Evolutionary conservation across 2,113 vertebrate species (phyloP).

Genomic region (Sapajus apella): DNA sequence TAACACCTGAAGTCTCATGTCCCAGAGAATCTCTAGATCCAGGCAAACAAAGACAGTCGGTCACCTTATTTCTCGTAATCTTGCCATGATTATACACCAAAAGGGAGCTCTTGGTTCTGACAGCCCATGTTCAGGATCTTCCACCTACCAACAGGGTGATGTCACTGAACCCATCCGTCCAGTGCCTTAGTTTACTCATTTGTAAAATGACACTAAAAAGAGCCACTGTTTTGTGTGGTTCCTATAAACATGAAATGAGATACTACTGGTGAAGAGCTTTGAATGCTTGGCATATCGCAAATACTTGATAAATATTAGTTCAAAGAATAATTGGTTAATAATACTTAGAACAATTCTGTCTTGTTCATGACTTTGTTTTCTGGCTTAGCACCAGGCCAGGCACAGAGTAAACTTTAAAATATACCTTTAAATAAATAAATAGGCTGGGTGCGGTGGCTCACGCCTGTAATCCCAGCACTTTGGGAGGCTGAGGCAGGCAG

Average conservation of each 20-base stretch:
- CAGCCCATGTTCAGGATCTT: neutral
- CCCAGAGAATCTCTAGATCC: neutral
- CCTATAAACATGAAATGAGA: neutral
- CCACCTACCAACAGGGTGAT: accelerated
- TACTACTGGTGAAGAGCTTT: neutral
- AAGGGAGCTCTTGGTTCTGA: neutral
- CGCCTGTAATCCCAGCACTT: too few species aligned
- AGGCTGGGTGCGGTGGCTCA: too few species aligned
- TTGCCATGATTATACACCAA: neutral
- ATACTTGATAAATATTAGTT: neutral
- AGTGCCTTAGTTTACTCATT: neutral
- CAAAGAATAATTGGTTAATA: neutral
- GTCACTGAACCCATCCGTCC: neutral
- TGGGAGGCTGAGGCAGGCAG: too few species aligned
- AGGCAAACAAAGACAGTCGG: neutral
- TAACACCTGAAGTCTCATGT: neutral
- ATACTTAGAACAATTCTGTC: neutral
- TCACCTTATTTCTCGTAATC: neutral
- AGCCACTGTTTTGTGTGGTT: neutral
- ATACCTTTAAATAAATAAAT: neutral
- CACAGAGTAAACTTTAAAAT: neutral
- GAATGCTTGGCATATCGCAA: neutral
- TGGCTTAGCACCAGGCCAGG: neutral
- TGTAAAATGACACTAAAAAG: neutral
- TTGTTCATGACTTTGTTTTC: neutral